Conservation (phyloP, 1,140 invertebrate genomes). For the Cyclina sinensis region DNA sequence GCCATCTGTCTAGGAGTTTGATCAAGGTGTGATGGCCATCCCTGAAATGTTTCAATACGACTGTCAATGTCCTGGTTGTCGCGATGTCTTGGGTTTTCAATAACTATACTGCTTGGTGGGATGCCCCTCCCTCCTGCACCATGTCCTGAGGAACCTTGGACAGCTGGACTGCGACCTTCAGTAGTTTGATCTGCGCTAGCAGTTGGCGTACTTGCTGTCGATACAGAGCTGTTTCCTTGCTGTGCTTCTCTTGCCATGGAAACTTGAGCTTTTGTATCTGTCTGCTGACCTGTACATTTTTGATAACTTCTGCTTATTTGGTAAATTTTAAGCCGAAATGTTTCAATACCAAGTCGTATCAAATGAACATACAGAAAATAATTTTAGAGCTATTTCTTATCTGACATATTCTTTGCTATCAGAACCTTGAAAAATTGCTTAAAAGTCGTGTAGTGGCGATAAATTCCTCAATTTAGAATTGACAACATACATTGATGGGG, state of each 20-base stretch:
- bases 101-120: background rate
- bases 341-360: background rate
- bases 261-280: background rate
- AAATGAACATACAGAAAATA: background rate
- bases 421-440: too few species aligned
- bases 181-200: background rate
- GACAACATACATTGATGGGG: too few species aligned
- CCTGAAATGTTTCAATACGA: background rate
- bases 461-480: too few species aligned
- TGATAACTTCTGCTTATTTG: too few species aligned
- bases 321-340: background rate
- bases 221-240: too few species aligned
- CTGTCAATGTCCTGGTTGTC: background rate
- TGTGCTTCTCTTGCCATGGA: too few species aligned
- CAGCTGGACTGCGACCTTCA: too few species aligned
- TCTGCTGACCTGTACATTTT: too few species aligned
- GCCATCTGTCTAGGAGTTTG: conserved; percentile 20
- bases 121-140: background rate
- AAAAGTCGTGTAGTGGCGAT: too few species aligned
- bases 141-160: background rate
- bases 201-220: background rate
- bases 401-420: background rate
- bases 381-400: background rate
- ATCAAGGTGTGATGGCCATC: background rate
- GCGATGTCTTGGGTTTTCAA: background rate